A percentile compares a stretch with the other conserved stretches of the same genome.
Evolutionary conservation across 2,888 invertebrate genomes (phyloP).

Genomic region (Exephanes ischioxanthus): DNA sequence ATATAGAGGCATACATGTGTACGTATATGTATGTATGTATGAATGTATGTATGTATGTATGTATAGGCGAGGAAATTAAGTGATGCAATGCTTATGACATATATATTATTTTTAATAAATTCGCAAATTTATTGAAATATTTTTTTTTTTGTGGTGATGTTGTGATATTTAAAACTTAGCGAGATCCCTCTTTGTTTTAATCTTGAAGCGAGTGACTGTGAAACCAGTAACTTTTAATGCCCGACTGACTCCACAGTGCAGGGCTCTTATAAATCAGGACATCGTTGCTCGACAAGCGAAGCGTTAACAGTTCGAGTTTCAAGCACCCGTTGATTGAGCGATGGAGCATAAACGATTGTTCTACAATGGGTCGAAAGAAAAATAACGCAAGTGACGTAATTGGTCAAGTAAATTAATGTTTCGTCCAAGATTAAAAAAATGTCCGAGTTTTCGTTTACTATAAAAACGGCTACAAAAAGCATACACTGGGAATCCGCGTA

Average conservation of each 20-base stretch:
- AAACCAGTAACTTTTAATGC: constrained; percentile 29
- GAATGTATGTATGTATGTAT: no score
- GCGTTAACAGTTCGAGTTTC: constrained; percentile 55
- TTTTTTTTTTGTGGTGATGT: no score
- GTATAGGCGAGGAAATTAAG: no score
- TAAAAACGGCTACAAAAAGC: no score
- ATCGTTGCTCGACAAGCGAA: constrained; percentile 60
- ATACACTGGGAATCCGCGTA: no score
- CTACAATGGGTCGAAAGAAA: background rate
- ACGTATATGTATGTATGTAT: no score
- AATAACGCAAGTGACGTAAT: background rate
- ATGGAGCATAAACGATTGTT: constrained; percentile 24
- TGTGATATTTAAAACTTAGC: background rate
- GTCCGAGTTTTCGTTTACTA: no score
- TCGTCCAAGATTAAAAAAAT: background rate
- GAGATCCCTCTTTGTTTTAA: background rate
- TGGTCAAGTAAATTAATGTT: background rate
- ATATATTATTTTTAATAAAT: no score
- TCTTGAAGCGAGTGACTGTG: background rate
- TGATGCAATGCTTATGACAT: no score
- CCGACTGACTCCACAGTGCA: constrained; percentile 11
- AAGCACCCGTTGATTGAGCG: constrained; percentile 22
- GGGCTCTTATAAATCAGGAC: constrained; percentile 21
- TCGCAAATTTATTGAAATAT: no score
- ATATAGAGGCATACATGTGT: no score